A percentile compares a stretch with the other conserved stretches of the same genome.
phyloP scores from a whole-genome alignment of 2,797 vertebrate species.

The Chaunax sp. region DNA sequence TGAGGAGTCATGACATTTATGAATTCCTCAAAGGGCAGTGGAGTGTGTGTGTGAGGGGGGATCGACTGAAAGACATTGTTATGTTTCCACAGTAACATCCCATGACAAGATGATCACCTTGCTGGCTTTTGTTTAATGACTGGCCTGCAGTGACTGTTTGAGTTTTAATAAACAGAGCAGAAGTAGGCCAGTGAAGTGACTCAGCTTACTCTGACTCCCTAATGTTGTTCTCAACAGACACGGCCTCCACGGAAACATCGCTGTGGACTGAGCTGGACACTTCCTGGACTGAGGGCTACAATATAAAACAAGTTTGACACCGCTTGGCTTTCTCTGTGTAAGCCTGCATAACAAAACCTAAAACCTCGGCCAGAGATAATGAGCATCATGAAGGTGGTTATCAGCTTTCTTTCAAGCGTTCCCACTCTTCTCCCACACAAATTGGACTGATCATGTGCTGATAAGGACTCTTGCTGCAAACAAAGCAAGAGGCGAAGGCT shows the following conservation, averaged over 20 bases:
- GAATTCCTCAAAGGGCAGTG: slow-evolving; percentile 24
- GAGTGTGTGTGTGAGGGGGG: background rate
- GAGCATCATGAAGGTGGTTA: no score
- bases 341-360: no score
- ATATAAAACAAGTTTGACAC: no score
- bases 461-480: no score
- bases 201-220: slow-evolving; percentile 40
- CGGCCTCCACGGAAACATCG: slow-evolving; percentile 8
- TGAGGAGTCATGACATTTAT: background rate
- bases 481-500: no score
- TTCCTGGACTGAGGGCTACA: background rate
- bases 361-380: no score
- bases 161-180: slow-evolving; percentile 66
- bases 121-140: slow-evolving; percentile 61
- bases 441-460: no score
- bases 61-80: slow-evolving; percentile 43
- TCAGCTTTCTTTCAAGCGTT: no score
- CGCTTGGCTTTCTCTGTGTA: no score
- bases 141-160: slow-evolving; percentile 44
- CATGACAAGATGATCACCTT: slow-evolving; percentile 58
- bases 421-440: no score
- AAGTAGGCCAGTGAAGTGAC: slow-evolving; percentile 60
- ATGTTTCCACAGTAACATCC: slow-evolving; percentile 67
- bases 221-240: slow-evolving; percentile 16
- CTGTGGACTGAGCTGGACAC: slow-evolving; percentile 9